Evolutionary conservation across 2,888 invertebrate genomes (phyloP).

Genomic region (Spodoptera littoralis): DNA sequence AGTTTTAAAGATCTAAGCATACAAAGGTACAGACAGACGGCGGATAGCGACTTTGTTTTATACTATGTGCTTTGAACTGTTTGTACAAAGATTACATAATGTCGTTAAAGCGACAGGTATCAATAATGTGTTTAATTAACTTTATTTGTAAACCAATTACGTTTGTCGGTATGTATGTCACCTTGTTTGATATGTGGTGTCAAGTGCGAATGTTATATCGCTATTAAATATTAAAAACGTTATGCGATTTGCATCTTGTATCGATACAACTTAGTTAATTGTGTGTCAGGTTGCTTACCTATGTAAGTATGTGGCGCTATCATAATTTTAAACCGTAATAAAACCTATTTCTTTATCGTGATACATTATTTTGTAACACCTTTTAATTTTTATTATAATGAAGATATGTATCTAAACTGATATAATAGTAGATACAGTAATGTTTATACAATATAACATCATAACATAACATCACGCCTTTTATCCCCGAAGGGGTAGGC

Average conservation of each 20-base stretch:
- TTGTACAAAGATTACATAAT: slow-evolving; percentile 34
- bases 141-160: slow-evolving; percentile 58
- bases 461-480: too few relatives aligned
- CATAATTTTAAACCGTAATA: neutral
- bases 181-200: slow-evolving; percentile 45
- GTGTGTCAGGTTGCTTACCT: slow-evolving; percentile 9
- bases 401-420: too few relatives aligned
- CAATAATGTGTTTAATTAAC: slow-evolving; percentile 45
- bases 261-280: slow-evolving; percentile 8
- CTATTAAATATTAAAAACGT: slow-evolving; percentile 21
- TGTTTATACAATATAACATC: too few relatives aligned
- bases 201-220: slow-evolving; percentile 52
- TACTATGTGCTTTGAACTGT: too few relatives aligned
- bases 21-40: too few relatives aligned
- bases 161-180: slow-evolving; percentile 56
- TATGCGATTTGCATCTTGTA: slow-evolving; percentile 37
- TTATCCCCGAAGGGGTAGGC: too few relatives aligned
- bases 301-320: neutral
- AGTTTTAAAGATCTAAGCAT: too few relatives aligned
- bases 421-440: too few relatives aligned
- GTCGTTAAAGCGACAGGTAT: slow-evolving; percentile 15
- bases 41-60: too few relatives aligned
- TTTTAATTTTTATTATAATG: too few relatives aligned
- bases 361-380: too few relatives aligned
- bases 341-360: too few relatives aligned